Evolutionary conservation across 2,888 invertebrate species (phyloP), one percentile per base, ranked within the genome.

Genomic region (Rhagonycha fulva): DNA sequence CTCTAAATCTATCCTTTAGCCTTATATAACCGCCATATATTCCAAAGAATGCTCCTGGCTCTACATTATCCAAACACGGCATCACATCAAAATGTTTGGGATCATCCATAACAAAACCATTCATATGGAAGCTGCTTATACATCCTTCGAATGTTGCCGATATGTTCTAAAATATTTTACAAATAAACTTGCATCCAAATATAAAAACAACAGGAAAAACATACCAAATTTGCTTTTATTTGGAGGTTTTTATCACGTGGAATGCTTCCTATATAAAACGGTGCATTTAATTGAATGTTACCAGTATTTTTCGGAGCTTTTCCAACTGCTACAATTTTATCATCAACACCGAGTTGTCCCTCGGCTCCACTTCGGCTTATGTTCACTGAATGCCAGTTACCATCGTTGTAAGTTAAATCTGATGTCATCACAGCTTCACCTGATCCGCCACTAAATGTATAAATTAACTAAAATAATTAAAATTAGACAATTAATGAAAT

Each of bases 261-360:
- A n/a, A 96, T 86, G 0, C 97, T 97, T 23, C 98, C 98, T 70
- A 97, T 90, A 86, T 92, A 96, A 84, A 93, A 93, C 0, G 96
- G 96, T 60, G 92, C 88, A 11, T 89, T 87, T 1, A 96, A 89
- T 70, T 92, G 90, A 4, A 94, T 89, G 0, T 12, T 88, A 87
- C 60, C 69, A 14, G 77, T 79, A 63, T 77, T 76, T 23, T 75
- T 79, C 0, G 10, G 88, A 73, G 47, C 86, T 82, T 67, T 89
- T 86, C 30, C 89, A 89, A 76, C 71, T 11, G 71, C 72, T 9
- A 78, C 76, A 7, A 72, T 32, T 26, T 90, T 90, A 4, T 91
- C 91, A 84, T 93, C 94, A 1, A 96, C 90, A 0, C 90, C 89
- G 62, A 96, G 86, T 81, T 91, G 92, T 9, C 95, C 95, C 75